Base-by-base conservation (phyloP, 2,113 vertebrate species). In the Apodemus speciosus region DNA sequence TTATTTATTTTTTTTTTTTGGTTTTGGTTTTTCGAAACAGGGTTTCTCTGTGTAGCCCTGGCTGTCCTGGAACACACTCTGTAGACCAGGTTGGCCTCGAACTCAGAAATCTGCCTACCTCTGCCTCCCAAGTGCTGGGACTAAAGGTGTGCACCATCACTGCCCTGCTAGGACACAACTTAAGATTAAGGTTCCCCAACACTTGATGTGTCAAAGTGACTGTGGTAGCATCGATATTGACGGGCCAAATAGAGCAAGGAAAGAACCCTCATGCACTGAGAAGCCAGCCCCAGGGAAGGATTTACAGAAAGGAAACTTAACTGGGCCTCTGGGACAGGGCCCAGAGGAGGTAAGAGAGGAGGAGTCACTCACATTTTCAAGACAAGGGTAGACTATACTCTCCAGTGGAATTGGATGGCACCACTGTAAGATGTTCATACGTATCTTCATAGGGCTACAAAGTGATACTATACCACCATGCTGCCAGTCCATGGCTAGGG, bases 221-320 rank as follows among this genome's bases (percentile, higher is more conserved):
- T 75, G 64, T 75, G 75, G 56, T 43, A 21, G 7, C 10, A 23
- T 77, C 40, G 85, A 53, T 53, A 85, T 51, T 38, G 21, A 80
- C 69, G 25, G 5, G 43, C 35, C 60, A 64, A 83, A 27, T 35
- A n/a, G 77, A 75, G 32, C 49, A 69, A 13, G 76, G 40, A 71
- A 62, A 73, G 21, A 89, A 20, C 85, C 62, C 6, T 3, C 9
- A 25, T 27, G 35, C 9, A 16, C 25, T 71, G 7, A 40, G 25
- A 53, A 35, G 30, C 9, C 49, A 38, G 30, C 6, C 62, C 40
- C 10, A 66, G 58, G 64, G 51, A 85, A 75, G 4, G 15, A 49
- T 89, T 94, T 30, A n/a, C 46, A 32, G 25, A 64, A 93, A 64
- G 43, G 35, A 87, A 94, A 73, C 30, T 38, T 80, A 77, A 49